Conservation (phyloP, 1,140 invertebrate genomes). For the Chrysomallon squamiferum region DNA sequence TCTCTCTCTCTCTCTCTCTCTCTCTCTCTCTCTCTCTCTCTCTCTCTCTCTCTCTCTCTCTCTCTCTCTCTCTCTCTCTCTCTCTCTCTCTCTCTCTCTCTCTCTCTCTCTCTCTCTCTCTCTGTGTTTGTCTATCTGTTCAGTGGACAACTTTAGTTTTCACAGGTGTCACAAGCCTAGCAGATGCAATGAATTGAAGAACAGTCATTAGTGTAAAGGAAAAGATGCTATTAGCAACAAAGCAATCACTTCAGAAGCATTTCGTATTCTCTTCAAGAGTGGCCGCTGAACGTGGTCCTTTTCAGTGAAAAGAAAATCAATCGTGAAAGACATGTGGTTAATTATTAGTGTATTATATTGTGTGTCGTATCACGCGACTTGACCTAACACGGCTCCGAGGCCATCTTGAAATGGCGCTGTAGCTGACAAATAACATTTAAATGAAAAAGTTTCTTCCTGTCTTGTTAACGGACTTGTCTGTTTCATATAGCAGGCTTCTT, state of each 20-base stretch:
- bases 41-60: background rate
- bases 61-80: background rate
- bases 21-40: constrained; percentile 1
- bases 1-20: constrained; percentile 6
- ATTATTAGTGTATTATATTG: background rate
- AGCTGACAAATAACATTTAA: too few relatives aligned
- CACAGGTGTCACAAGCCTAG: background rate
- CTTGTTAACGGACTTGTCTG: too few relatives aligned
- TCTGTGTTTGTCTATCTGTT: background rate
- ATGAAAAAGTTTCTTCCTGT: too few relatives aligned
- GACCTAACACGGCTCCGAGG: too few relatives aligned
- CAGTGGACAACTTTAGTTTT: too few relatives aligned
- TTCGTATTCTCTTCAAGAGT: background rate
- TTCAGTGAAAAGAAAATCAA: too few relatives aligned
- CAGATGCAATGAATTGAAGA: too few relatives aligned
- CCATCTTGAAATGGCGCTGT: too few relatives aligned
- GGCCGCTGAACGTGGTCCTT: too few relatives aligned
- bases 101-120: background rate
- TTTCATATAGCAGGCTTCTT: too few relatives aligned
- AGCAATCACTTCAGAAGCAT: background rate
- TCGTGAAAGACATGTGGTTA: background rate
- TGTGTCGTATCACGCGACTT: too few relatives aligned
- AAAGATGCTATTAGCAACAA: background rate
- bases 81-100: background rate
- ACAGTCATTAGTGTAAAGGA: too few relatives aligned